Percentiles rank a stretch among this genome's conserved stretches.
Evolutionary conservation across 2,797 vertebrate genomes (phyloP).

Genomic region (Muraenolepis orangiensis): DNA sequence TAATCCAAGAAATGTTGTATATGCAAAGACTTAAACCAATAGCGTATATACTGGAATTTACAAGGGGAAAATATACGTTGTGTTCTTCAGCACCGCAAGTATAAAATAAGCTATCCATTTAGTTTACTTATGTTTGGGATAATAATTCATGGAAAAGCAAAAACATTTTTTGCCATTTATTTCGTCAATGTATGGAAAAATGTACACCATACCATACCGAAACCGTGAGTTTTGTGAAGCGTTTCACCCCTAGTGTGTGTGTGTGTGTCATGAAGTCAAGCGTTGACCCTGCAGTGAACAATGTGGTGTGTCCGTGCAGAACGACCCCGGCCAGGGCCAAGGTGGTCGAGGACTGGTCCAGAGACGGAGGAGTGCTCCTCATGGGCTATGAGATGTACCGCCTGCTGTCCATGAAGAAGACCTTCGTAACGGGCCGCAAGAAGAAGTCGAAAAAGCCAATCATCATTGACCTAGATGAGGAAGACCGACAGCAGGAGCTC

Average conservation of each 20-base stretch:
- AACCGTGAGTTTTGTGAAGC: neutral
- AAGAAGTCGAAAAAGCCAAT: constrained; percentile 97
- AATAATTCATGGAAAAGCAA: too few species aligned
- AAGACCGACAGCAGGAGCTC: constrained; percentile 95
- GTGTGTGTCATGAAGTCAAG: neutral
- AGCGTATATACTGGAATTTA: too few species aligned
- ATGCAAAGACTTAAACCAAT: too few species aligned
- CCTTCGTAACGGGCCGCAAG: constrained; percentile 90
- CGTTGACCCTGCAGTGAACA: neutral
- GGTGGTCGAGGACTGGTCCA: constrained; percentile 93
- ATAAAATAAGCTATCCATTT: too few species aligned
- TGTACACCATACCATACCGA: too few species aligned
- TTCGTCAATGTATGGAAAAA: too few species aligned
- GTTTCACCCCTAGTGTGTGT: neutral
- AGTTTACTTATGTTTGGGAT: too few species aligned
- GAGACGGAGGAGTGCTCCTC: constrained; percentile 90
- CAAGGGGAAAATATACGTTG: too few species aligned
- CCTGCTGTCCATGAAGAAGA: constrained; percentile 96
- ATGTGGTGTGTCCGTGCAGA: constrained; percentile 65
- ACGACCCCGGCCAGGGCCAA: constrained; percentile 90
- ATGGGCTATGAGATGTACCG: constrained; percentile 99
- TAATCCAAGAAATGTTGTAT: too few species aligned
- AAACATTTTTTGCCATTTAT: too few species aligned
- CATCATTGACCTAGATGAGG: constrained; percentile 98
- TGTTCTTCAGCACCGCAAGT: too few species aligned